Evolutionary conservation across 2,113 vertebrate species (phyloP).

Genomic region (Tyrannus savana): DNA sequence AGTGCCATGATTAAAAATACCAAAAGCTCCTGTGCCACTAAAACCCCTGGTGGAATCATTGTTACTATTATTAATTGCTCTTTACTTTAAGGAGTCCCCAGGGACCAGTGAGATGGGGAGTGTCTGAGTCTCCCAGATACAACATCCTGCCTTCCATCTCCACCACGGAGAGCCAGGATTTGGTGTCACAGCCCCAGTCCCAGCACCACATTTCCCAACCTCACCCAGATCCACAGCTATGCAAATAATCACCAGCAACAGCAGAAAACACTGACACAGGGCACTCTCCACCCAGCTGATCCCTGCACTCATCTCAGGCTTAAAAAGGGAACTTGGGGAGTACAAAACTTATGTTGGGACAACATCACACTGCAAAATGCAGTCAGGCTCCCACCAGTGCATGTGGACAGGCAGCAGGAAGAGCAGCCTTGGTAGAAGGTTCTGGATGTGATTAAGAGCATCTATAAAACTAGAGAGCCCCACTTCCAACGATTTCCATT

Average conservation of each 20-base stretch:
- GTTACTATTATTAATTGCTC: slow-evolving; percentile 14
- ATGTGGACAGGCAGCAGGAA: neutral
- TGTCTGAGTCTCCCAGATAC: neutral
- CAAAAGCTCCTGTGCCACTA: neutral
- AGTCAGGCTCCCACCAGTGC: neutral
- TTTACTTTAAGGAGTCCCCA: neutral
- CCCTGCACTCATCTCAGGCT: neutral
- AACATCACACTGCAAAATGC: neutral
- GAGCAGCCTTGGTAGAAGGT: neutral
- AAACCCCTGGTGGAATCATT: neutral
- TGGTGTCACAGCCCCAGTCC: neutral
- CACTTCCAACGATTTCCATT: neutral
- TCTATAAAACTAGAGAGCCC: neutral
- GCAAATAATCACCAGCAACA: neutral
- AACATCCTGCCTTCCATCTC: neutral
- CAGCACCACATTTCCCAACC: neutral
- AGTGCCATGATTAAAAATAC: slow-evolving; percentile 14
- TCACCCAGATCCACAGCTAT: neutral
- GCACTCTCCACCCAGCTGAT: neutral
- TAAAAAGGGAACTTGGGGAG: neutral
- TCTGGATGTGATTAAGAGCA: neutral
- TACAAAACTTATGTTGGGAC: neutral
- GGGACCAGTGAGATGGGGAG: neutral
- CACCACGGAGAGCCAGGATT: neutral
- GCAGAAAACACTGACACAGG: neutral